Conservation (phyloP, 1,140 invertebrate genomes). For the Orussus abietinus region DNA sequence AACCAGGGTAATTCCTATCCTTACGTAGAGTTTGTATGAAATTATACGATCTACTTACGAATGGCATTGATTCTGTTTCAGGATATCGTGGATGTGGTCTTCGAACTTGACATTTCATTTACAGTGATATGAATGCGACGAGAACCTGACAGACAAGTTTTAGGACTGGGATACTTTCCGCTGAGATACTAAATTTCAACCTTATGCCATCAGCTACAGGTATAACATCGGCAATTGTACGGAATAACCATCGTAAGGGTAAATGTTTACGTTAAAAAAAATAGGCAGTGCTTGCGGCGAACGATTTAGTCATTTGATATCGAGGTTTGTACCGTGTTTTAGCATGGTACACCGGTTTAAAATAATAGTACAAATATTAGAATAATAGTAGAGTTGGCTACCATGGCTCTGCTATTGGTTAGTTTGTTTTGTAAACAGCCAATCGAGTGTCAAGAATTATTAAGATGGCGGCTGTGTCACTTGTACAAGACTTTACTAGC, state of each 20-base stretch:
- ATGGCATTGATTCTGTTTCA: too few relatives aligned
- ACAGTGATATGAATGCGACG: slow-evolving; percentile 33
- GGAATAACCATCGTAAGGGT: background rate
- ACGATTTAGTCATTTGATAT: background rate
- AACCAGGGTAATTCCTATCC: too few relatives aligned
- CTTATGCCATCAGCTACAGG: slow-evolving; percentile 33
- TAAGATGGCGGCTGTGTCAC: background rate
- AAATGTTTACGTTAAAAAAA: slow-evolving; percentile 1
- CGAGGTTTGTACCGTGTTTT: slow-evolving; percentile 5
- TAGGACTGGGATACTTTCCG: slow-evolving; percentile 17
- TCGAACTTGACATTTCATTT: slow-evolving; percentile 13
- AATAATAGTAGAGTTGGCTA: slow-evolving; percentile 15
- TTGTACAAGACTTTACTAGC: slow-evolving; percentile 5
- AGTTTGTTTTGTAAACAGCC: slow-evolving; percentile 15
- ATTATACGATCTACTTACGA: too few relatives aligned
- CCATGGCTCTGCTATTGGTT: slow-evolving; percentile 11
- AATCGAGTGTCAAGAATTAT: slow-evolving; percentile 21
- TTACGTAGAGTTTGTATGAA: too few relatives aligned
- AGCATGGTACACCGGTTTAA: slow-evolving; percentile 17
- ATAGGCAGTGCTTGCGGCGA: slow-evolving; percentile 6
- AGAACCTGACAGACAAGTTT: slow-evolving; percentile 23
- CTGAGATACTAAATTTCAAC: slow-evolving; percentile 21
- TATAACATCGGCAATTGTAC: slow-evolving; percentile 8
- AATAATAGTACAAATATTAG: slow-evolving; percentile 19
- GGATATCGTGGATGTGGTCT: too few relatives aligned